phyloP scores from a whole-genome alignment of 2,888 invertebrate genomes.

The Epistrophella euchroma region DNA sequence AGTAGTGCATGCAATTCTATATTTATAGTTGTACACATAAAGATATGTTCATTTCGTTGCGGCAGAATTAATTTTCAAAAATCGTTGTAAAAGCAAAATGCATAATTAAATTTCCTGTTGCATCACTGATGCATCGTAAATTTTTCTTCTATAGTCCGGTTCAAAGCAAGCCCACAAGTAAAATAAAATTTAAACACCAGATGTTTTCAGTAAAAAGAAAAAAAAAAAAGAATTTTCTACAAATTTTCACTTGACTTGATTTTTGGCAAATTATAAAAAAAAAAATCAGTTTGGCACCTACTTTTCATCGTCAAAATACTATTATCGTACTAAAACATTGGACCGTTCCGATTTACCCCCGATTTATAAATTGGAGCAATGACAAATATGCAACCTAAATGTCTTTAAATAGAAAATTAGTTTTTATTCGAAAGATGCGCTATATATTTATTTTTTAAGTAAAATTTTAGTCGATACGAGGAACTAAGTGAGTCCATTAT shows the following conservation, averaged over 20 bases:
- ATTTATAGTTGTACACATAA: neutral
- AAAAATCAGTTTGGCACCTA: conserved; percentile 52
- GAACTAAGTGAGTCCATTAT: too few species aligned
- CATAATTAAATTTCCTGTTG: conserved; percentile 66
- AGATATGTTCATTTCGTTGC: neutral
- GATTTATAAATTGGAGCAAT: conserved; percentile 65
- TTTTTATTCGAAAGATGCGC: conserved; percentile 22
- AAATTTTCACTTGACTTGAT: conserved; percentile 15
- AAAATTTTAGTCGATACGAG: neutral
- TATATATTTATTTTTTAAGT: neutral
- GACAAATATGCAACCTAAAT: conserved; percentile 69
- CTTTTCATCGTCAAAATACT: conserved; percentile 41
- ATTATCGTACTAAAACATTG: neutral
- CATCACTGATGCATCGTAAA: conserved; percentile 30
- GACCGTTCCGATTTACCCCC: neutral
- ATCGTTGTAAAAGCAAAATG: conserved; percentile 19
- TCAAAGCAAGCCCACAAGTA: neutral
- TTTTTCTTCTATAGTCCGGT: neutral
- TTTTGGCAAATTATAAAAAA: conserved; percentile 42
- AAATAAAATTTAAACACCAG: conserved; percentile 35
- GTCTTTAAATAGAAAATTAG: conserved; percentile 59
- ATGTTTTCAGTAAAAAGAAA: conserved; percentile 38
- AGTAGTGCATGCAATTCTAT: conserved; percentile 22
- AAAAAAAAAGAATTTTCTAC: conserved; percentile 11
- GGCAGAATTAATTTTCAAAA: neutral